Evolutionary conservation across 2,113 vertebrate genomes (phyloP), one percentile per base, ranked within the genome.

Genomic region (Corydoras maculifer): DNA sequence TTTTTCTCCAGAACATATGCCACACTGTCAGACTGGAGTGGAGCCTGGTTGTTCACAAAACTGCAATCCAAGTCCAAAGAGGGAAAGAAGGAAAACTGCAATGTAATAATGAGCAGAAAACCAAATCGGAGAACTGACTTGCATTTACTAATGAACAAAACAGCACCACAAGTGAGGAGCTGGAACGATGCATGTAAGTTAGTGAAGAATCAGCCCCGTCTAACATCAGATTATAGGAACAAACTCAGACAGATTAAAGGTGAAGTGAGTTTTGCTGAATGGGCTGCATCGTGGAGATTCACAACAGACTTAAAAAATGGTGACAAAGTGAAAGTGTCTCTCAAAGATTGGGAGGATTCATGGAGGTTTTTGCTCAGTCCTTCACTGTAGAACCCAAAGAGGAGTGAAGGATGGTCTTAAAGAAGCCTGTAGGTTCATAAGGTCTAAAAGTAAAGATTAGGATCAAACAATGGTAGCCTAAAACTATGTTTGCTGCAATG

Each of bases 201-300:
- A 54, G 51, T 72, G 9, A 87, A 84, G 78, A 84, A 75, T 2
- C 86, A 88, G 58, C 79, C 81, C 29, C 74, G 59, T 15, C 65
- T 72, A 32, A 83, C 72, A 70, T 76, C 5, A 63, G 55, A 62
- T n/a, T 0, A 11, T 3, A 35, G n/a, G n/a, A 31, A 79, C 65
- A 14, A 74, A 50, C n/a, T 54, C 25, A 4, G 9, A 1, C 62
- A 64, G 3, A 3, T 18, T 7, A 51, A 75, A 9, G 67, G 62
- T 3, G 32, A 76, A 57, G 31, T 48, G 49, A 72, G 79, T 10
- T 70, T 64, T 13, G 73, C 81, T 18, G 72, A 82, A 14, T 87
- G 86, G 85, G 65, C 12, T 4, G 82, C 80, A 18, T 85, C 85
- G 2, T 86, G 85, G 87, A 85, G 55, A 69, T 75, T 82, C 50